A percentile compares a stretch with the other conserved stretches of the same genome.
Conservation (phyloP, 1,140 invertebrate species). For the Drosophila bifasciata region DNA sequence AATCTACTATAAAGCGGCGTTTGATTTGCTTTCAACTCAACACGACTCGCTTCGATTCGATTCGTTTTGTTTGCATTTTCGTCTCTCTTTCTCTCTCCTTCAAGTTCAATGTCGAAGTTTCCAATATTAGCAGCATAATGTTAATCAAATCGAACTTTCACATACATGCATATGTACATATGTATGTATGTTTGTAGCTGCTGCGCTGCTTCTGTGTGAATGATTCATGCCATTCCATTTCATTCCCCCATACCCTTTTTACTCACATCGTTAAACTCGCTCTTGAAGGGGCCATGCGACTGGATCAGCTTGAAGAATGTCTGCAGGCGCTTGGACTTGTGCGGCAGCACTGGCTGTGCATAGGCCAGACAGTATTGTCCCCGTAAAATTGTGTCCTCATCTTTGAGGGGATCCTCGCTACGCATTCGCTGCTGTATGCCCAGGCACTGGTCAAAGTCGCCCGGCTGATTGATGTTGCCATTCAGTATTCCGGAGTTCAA, state of each 20-base stretch:
- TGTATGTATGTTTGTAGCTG: too few species aligned
- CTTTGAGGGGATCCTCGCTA: constrained; percentile 24
- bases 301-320: constrained; percentile 86
- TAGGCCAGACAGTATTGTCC: constrained; percentile 88
- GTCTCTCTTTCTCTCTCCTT: constrained; percentile 31
- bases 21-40: constrained; percentile 15
- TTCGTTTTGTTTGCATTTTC: constrained; percentile 36
- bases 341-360: constrained; percentile 85
- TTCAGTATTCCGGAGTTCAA: constrained; percentile 86
- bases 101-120: constrained; percentile 73
- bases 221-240: neutral
- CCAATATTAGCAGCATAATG: constrained; percentile 26
- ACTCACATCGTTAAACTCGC: constrained; percentile 88
- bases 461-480: constrained; percentile 88
- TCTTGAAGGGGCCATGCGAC: constrained; percentile 87
- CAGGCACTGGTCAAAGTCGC: constrained; percentile 88
- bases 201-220: neutral
- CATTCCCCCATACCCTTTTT: neutral
- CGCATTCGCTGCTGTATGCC: constrained; percentile 53
- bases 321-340: constrained; percentile 84
- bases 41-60: too few species aligned
- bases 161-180: constrained; percentile 1
- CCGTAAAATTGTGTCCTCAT: constrained; percentile 58
- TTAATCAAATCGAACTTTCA: constrained; percentile 44
- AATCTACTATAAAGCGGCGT: constrained; percentile 46